Conservation (phyloP, 2,888 invertebrate species). For the Drosophila mayaguana region DNA sequence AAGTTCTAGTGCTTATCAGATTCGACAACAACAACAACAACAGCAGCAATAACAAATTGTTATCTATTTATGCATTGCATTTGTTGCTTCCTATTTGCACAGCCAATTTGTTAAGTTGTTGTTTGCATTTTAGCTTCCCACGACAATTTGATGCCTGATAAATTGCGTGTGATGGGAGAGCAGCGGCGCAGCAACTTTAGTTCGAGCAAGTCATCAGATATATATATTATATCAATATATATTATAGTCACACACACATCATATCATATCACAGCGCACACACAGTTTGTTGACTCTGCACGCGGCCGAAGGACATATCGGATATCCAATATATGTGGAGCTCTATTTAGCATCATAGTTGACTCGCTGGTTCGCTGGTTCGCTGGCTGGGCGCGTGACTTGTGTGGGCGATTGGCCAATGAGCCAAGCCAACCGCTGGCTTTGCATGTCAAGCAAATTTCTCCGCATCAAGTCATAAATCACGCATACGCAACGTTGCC, state of each 20-base stretch:
- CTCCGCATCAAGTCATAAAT: slow-evolving; percentile 42
- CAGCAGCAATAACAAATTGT: background rate
- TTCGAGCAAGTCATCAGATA: too few relatives aligned
- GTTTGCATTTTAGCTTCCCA: slow-evolving; percentile 7
- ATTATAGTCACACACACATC: slow-evolving; percentile 1
- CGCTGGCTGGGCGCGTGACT: slow-evolving; percentile 38
- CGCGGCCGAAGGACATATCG: slow-evolving; percentile 46
- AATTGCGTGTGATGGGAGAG: background rate
- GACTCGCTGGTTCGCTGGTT: slow-evolving; percentile 4
- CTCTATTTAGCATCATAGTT: slow-evolving; percentile 37
- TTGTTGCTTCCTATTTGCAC: slow-evolving; percentile 31
- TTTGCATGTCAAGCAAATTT: slow-evolving; percentile 49
- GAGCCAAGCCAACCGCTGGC: slow-evolving; percentile 8
- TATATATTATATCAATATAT: background rate
- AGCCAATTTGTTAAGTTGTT: slow-evolving; percentile 31
- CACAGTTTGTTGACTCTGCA: slow-evolving; percentile 42
- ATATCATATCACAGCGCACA: slow-evolving; percentile 10
- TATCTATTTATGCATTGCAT: slow-evolving; percentile 16
- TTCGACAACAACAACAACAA: background rate
- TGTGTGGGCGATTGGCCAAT: slow-evolving; percentile 22
- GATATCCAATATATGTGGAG: slow-evolving; percentile 15
- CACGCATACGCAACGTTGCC: slow-evolving; percentile 53
- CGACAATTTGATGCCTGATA: slow-evolving; percentile 27
- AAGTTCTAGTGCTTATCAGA: background rate
- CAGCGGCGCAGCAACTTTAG: background rate